phyloP scores from a whole-genome alignment of 2,888 invertebrate species.

The Maniola hyperantus region DNA sequence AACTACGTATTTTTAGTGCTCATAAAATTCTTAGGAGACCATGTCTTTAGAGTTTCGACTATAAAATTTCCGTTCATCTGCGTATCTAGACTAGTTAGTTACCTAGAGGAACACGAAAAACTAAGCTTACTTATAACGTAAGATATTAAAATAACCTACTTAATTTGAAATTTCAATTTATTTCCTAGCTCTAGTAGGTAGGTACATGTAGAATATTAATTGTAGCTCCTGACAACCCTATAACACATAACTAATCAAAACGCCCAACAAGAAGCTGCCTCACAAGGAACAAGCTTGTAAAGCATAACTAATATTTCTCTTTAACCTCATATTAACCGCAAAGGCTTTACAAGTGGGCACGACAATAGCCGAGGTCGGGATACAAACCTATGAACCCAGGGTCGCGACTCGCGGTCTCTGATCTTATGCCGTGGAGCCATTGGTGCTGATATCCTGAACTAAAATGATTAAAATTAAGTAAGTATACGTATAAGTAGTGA shows the following conservation, averaged over 20 bases:
- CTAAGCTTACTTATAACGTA: too few species aligned
- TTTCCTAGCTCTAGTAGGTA: too few species aligned
- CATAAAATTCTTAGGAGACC: too few species aligned
- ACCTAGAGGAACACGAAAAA: too few species aligned
- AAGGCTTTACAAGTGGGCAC: conserved; percentile 24
- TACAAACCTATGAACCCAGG: conserved; percentile 16
- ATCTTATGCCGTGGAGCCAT: conserved; percentile 6
- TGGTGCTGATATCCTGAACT: conserved; percentile 6
- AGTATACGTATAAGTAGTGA: too few species aligned
- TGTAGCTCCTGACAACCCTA: neutral
- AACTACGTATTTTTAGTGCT: too few species aligned
- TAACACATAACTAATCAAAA: conserved; percentile 9
- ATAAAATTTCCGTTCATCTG: too few species aligned
- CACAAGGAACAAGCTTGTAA: conserved; percentile 19
- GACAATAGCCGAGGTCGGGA: conserved; percentile 25
- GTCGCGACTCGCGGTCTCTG: conserved; percentile 1
- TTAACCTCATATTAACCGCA: conserved; percentile 24
- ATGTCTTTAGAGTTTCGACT: too few species aligned
- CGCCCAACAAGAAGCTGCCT: conserved; percentile 8
- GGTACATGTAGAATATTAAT: too few species aligned
- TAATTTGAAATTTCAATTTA: too few species aligned
- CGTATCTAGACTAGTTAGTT: too few species aligned
- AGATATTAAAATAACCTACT: too few species aligned
- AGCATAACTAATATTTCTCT: conserved; percentile 26
- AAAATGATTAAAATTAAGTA: conserved; percentile 1